A percentile compares a stretch with the other conserved stretches of the same genome.
Conservation (phyloP, 1,140 invertebrate species). For the Papilio xuthus region DNA sequence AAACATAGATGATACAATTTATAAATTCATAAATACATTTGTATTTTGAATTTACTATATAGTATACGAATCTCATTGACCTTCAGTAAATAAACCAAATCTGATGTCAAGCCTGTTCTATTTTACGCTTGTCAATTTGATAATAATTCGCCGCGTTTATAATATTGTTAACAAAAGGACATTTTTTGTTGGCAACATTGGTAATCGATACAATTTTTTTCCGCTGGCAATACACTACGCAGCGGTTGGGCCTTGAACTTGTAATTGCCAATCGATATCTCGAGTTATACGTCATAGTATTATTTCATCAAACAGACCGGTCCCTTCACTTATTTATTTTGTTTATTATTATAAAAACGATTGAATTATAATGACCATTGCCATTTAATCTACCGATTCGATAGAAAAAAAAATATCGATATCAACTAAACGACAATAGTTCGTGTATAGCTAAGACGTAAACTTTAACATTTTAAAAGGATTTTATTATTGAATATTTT, state of each 20-base stretch:
- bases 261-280: slow-evolving; percentile 17
- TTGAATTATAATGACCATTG: too few relatives aligned
- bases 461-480: too few relatives aligned
- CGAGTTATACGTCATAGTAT: neutral
- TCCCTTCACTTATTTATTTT: slow-evolving; percentile 13
- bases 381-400: neutral
- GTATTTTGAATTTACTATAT: neutral
- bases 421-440: neutral
- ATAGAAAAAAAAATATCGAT: neutral
- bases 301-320: neutral
- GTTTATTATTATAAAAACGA: neutral
- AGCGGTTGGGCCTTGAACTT: slow-evolving; percentile 14
- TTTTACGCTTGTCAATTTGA: neutral
- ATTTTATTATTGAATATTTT: too few relatives aligned
- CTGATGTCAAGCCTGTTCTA: neutral
- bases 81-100: neutral
- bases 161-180: slow-evolving; percentile 7
- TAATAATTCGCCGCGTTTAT: neutral
- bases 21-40: too few relatives aligned
- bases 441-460: too few relatives aligned
- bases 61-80: neutral
- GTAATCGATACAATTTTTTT: slow-evolving; percentile 17
- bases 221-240: neutral
- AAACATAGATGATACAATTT: too few relatives aligned
- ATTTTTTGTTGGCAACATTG: slow-evolving; percentile 10